Evolutionary conservation across 2,888 invertebrate genomes (phyloP).

Genomic region (Drosophila helvetica): DNA sequence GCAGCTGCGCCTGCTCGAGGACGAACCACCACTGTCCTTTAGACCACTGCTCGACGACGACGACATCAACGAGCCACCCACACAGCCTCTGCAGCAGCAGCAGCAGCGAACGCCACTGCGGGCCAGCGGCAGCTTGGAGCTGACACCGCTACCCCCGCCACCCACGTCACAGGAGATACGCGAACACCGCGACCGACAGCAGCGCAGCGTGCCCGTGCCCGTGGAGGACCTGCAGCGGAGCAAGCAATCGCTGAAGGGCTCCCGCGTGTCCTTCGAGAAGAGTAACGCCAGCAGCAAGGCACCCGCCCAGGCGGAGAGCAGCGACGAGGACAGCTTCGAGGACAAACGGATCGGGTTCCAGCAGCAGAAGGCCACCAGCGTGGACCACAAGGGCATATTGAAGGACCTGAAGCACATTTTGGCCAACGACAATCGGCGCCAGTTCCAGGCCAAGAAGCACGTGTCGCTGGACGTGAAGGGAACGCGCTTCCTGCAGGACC

Average conservation of each 20-base stretch:
- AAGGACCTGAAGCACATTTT: slow-evolving; percentile 83
- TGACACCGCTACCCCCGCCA: slow-evolving; percentile 81
- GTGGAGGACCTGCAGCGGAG: slow-evolving; percentile 79
- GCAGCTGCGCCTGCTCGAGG: slow-evolving; percentile 66
- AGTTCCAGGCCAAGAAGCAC: slow-evolving; percentile 84
- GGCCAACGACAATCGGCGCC: slow-evolving; percentile 82
- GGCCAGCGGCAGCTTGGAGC: slow-evolving; percentile 72
- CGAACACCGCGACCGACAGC: slow-evolving; percentile 79
- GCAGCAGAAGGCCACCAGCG: slow-evolving; percentile 83
- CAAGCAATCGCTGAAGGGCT: slow-evolving; percentile 83
- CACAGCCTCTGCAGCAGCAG: slow-evolving; percentile 35
- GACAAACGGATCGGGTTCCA: slow-evolving; percentile 83
- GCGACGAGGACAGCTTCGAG: slow-evolving; percentile 84
- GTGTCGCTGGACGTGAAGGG: slow-evolving; percentile 83
- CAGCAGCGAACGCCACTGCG: slow-evolving; percentile 67
- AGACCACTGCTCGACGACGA: slow-evolving; percentile 68
- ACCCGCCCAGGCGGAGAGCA: slow-evolving; percentile 70
- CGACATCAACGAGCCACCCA: slow-evolving; percentile 63
- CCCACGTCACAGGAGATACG: slow-evolving; percentile 75
- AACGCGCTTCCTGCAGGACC: slow-evolving; percentile 82
- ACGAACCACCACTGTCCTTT: slow-evolving; percentile 81
- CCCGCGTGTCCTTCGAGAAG: slow-evolving; percentile 82
- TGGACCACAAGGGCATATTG: slow-evolving; percentile 84
- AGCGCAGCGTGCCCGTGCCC: slow-evolving; percentile 73
- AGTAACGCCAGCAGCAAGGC: slow-evolving; percentile 32